A percentile compares a stretch with the other conserved stretches of the same genome.
Conservation (phyloP, 1,140 invertebrate genomes). For the Solenopsis fugax region DNA sequence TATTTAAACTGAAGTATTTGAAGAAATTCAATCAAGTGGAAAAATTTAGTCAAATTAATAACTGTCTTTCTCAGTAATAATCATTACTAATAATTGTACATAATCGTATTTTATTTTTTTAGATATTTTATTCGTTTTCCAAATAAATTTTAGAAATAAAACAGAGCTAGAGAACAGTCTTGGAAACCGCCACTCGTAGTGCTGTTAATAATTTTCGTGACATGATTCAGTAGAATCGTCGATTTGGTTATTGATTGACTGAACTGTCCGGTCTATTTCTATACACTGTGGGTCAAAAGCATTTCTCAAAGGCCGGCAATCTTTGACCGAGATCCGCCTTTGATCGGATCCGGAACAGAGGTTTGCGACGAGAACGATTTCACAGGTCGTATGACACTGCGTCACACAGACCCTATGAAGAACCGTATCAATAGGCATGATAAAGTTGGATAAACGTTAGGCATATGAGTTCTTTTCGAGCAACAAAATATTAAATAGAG, state of each 20-base stretch:
- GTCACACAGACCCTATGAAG: neutral
- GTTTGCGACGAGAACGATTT: conserved; percentile 53
- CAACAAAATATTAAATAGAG: neutral
- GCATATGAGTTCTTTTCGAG: neutral
- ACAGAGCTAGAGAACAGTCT: neutral
- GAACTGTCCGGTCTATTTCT: conserved; percentile 64
- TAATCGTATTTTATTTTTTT: neutral
- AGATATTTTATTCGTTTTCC: neutral
- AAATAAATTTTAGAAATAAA: neutral
- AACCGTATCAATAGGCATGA: neutral
- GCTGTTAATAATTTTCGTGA: conserved; percentile 31
- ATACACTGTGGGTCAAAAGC: conserved; percentile 50
- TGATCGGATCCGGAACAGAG: conserved; percentile 55
- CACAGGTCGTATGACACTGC: conserved; percentile 47
- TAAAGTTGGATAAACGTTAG: conserved; percentile 2
- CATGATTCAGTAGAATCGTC: conserved; percentile 49
- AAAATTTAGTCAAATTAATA: too few species aligned
- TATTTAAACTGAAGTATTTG: too few species aligned
- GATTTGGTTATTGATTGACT: conserved; percentile 65
- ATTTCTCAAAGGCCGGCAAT: conserved; percentile 68
- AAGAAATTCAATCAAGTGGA: too few species aligned
- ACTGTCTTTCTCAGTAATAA: too few species aligned
- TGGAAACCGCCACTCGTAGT: neutral
- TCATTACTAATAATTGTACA: neutral
- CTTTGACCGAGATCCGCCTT: conserved; percentile 63